phyloP scores from a whole-genome alignment of 2,113 vertebrate genomes.

The Xiphophorus couchianus region DNA sequence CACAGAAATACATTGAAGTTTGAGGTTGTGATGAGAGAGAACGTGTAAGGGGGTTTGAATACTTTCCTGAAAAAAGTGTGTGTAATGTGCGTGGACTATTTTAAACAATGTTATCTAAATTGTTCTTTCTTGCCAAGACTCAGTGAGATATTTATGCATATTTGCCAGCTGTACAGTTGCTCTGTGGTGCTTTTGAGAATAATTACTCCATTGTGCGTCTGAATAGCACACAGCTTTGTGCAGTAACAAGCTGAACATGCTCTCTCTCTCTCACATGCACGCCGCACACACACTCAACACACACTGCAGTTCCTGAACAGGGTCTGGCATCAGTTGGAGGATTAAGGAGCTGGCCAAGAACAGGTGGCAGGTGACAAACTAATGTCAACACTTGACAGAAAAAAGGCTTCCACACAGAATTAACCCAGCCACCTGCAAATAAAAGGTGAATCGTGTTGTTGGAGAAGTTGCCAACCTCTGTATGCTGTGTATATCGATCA shows the following conservation, averaged over 20 bases:
- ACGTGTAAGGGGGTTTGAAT: neutral
- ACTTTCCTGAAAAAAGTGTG: constrained; percentile 27
- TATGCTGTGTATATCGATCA: constrained; percentile 27
- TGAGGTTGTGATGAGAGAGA: too few species aligned
- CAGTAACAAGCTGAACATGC: constrained; percentile 23
- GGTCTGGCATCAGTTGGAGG: constrained; percentile 36
- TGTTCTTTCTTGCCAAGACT: neutral
- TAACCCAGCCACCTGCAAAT: constrained; percentile 33
- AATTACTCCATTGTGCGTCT: constrained; percentile 16
- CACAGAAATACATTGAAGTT: too few species aligned
- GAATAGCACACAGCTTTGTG: constrained; percentile 27
- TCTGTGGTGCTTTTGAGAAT: constrained; percentile 6
- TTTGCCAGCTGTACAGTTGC: neutral
- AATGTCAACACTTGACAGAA: constrained; percentile 39
- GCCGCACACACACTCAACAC: neutral
- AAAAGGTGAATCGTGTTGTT: constrained; percentile 48
- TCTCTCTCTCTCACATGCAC: neutral
- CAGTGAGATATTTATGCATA: neutral
- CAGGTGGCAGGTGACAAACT: constrained; percentile 61
- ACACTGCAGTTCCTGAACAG: constrained; percentile 37
- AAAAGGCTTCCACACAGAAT: constrained; percentile 35
- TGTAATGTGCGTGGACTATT: neutral
- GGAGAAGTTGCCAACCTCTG: constrained; percentile 7
- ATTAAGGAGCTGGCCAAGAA: constrained; percentile 61
- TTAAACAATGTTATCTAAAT: neutral